Evolutionary conservation across 2,888 invertebrate genomes (phyloP).

Genomic region (Punctoribates punctum): DNA sequence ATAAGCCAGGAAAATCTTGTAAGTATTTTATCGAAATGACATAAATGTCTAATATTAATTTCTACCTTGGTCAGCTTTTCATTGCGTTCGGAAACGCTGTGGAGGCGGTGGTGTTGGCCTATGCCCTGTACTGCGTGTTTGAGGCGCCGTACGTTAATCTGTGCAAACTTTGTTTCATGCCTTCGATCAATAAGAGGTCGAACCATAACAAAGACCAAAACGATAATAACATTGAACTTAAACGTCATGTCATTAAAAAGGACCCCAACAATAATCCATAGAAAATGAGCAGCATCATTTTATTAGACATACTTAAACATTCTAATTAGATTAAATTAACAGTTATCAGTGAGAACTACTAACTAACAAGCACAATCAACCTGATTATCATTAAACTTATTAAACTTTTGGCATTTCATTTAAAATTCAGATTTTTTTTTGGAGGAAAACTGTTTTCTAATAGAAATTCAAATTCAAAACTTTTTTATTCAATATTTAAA

Average conservation of each 20-base stretch:
- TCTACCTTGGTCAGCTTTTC: slow-evolving; percentile 10
- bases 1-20: slow-evolving; percentile 33
- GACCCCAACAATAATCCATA: neutral
- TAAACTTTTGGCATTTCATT: too few relatives aligned
- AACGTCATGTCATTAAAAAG: neutral
- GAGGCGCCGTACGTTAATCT: slow-evolving; percentile 33
- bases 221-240: slow-evolving; percentile 3
- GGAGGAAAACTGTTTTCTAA: neutral
- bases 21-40: neutral
- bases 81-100: slow-evolving; percentile 22
- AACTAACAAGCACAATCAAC: too few relatives aligned
- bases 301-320: neutral
- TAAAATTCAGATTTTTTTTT: too few relatives aligned
- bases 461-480: neutral
- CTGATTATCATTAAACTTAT: too few relatives aligned
- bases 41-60: neutral
- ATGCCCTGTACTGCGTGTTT: slow-evolving; percentile 7
- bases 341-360: too few relatives aligned
- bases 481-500: neutral
- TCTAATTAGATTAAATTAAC: too few relatives aligned
- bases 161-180: slow-evolving; percentile 1
- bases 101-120: slow-evolving; percentile 10
- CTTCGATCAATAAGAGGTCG: neutral
- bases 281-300: neutral
- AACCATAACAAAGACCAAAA: neutral